Percentiles rank a stretch among this genome's conserved stretches.
Conservation (phyloP, 2,797 vertebrate species). For the Brachymystax lenok region DNA sequence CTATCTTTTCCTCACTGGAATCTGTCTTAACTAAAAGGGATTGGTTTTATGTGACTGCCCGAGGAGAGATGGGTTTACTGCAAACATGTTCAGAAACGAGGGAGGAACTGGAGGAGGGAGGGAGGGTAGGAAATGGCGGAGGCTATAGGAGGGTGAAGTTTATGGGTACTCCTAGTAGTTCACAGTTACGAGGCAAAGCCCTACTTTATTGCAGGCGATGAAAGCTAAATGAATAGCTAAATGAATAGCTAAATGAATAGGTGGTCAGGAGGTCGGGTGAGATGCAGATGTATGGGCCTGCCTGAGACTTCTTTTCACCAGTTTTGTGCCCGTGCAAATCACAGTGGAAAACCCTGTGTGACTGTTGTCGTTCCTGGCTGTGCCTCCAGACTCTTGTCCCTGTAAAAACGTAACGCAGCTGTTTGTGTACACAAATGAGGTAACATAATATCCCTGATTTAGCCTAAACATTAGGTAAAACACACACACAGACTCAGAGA, state of each 20-base stretch:
- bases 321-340: conserved; percentile 20
- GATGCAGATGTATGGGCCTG: conserved; percentile 34
- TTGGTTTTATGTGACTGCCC: conserved; percentile 58
- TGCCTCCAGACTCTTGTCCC: conserved; percentile 13
- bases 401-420: conserved; percentile 41
- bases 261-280: conserved; percentile 20
- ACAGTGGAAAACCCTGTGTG: conserved; percentile 30
- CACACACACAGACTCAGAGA: neutral
- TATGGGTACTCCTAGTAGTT: conserved; percentile 23
- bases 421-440: conserved; percentile 25
- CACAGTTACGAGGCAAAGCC: conserved; percentile 25
- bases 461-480: conserved; percentile 38
- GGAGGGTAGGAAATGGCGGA: neutral
- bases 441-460: conserved; percentile 42
- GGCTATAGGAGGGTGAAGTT: conserved; percentile 7
- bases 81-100: conserved; percentile 49
- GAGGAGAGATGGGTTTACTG: conserved; percentile 48
- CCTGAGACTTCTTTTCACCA: conserved; percentile 24
- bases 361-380: neutral
- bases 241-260: conserved; percentile 49
- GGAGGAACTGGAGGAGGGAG: conserved; percentile 3
- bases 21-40: conserved; percentile 70
- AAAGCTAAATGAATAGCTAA: conserved; percentile 45
- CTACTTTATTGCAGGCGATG: conserved; percentile 39
- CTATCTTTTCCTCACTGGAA: conserved; percentile 65